Evolutionary conservation across 1,140 invertebrate species (phyloP), one percentile per base, ranked within the genome.

Genomic region (Danaus melanippus): DNA sequence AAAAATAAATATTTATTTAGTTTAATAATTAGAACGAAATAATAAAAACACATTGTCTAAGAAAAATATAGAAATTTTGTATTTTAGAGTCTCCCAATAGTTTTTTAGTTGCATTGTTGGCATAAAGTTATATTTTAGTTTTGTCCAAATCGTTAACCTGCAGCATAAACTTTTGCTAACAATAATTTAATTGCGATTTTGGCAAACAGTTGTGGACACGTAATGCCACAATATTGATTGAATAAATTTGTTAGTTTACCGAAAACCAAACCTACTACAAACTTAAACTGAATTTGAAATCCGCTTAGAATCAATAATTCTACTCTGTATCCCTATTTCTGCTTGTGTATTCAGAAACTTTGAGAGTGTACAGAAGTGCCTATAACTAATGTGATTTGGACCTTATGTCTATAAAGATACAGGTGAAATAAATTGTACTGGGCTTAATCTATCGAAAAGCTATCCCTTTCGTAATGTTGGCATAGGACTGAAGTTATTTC

Each of bases 231-330:
- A 32, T 32, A 32, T 32, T 32, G 21, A 32, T 32, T 32, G 21
- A 17, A 10, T 10, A 51, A 43, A 42, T 15, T 15, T 12, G 32
- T 8, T 42, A 50, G 42, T 15, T 51, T n/a, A 15, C 10, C 50
- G 11, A 8, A 52, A 52, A 17, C 41, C 17, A 41, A 56, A 53
- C 44, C 54, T 58, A 46, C 56, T 52, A 63, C 58, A 59, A 56
- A 59, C 53, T 58, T 46, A 54, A 58, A 41, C 56, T 40, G 50
- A 53, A 50, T 49, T 56, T 32, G 10, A 59, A 53, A 62, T 65
- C 59, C 56, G 56, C 53, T 62, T 56, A 56, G 56, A 65, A 65
- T 65, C 63, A 65, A 65, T 62, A 65, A 58, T 64, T 56, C 57
- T 56, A 61, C 53, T 11, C 12, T 49, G 53, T 56, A 46, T 56